Conservation (phyloP, 2,888 invertebrate species). For the Acanthosepion lycidas region DNA sequence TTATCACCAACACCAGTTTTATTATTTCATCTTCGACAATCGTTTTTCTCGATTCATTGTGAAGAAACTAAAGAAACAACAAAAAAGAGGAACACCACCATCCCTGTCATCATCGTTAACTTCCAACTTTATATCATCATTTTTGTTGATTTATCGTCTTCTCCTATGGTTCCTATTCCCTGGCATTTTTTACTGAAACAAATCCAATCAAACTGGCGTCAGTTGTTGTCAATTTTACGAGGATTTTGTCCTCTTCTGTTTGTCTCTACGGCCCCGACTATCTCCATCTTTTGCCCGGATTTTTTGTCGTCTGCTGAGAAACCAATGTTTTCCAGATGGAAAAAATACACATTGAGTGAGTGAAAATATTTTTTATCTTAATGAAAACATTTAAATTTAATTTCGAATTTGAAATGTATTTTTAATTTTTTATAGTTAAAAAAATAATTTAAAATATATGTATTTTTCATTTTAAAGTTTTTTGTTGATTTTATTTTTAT, state of each 20-base stretch:
- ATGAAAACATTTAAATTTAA: too few relatives aligned
- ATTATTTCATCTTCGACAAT: not conserved
- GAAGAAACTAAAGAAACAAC: not conserved
- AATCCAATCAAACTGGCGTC: conserved; percentile 10
- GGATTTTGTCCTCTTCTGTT: not conserved
- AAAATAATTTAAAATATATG: too few relatives aligned
- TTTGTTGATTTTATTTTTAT: too few relatives aligned
- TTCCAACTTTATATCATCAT: not conserved
- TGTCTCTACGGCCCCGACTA: not conserved
- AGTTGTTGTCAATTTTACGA: not conserved
- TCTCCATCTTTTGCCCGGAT: not conserved
- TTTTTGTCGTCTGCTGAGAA: not conserved
- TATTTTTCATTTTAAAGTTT: too few relatives aligned
- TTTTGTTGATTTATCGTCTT: not conserved
- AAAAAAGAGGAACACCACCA: not conserved
- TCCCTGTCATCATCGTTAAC: not conserved
- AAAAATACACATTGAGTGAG: conserved; percentile 33
- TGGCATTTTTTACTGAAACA: not conserved
- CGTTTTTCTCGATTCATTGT: not conserved
- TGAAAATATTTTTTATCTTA: not conserved
- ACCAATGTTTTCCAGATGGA: not conserved
- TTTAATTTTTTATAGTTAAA: too few relatives aligned
- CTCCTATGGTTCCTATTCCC: not conserved
- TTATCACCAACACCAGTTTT: not conserved
- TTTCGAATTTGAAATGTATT: too few relatives aligned